phyloP scores from a whole-genome alignment of 2,797 vertebrate genomes.

The Apogon talboti region DNA sequence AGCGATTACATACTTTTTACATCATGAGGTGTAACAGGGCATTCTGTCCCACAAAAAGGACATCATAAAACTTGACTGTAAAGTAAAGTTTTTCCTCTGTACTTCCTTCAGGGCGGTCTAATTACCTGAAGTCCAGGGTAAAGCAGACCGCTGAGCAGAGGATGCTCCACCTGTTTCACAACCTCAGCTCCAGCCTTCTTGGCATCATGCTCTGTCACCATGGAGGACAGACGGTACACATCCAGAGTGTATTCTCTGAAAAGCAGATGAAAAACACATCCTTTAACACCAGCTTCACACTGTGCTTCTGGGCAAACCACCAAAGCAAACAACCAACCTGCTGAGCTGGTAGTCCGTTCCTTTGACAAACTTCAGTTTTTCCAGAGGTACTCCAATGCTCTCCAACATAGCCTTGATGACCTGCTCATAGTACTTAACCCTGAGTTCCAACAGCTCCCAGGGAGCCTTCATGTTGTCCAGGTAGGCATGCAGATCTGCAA shows the following conservation, averaged over 20 bases:
- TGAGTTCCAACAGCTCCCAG: conserved; percentile 95
- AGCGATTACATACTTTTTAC: too few relatives aligned
- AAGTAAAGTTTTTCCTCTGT: too few relatives aligned
- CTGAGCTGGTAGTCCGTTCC: conserved; percentile 96
- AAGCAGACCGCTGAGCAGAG: conserved; percentile 94
- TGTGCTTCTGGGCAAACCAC: background rate
- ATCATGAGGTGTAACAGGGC: too few relatives aligned
- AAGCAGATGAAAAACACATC: background rate
- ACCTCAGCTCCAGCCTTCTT: conserved; percentile 99
- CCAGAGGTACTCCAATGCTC: conserved; percentile 93
- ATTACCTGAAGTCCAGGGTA: conserved; percentile 96
- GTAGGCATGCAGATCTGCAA: conserved; percentile 95
- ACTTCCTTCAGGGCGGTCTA: background rate
- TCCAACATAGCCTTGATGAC: conserved; percentile 97
- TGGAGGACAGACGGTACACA: conserved; percentile 93
- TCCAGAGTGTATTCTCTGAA: conserved; percentile 95
- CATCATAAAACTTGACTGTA: too few relatives aligned
- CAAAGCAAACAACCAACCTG: conserved; percentile 84
- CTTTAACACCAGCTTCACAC: background rate
- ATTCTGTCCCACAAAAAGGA: too few relatives aligned
- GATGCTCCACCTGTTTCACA: conserved; percentile 98
- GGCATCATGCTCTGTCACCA: conserved; percentile 95
- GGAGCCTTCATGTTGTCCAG: conserved; percentile 99
- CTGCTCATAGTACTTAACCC: conserved; percentile 93
- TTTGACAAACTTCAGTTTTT: conserved; percentile 92